Evolutionary conservation across 2,797 vertebrate species (phyloP), one percentile per base, ranked within the genome.

Genomic region (Carcharodon carcharias): DNA sequence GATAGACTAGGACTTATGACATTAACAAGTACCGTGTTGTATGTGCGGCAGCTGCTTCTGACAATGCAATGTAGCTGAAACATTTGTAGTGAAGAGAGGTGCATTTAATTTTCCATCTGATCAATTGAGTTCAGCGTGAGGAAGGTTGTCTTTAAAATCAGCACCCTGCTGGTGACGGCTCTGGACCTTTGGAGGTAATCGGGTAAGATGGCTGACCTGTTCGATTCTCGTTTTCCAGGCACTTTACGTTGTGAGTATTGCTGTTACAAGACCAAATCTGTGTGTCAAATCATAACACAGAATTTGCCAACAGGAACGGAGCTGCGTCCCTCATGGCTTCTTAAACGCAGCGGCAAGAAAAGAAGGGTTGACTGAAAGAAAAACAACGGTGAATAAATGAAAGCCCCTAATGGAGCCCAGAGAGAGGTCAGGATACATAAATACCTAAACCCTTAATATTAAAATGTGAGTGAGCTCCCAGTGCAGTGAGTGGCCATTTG

Each of bases 71-170:
- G 67, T 45, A 73, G 73, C 94, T 12, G 26, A 95, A 95, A 65
- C 45, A 35, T 67, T 93, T 67, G 89, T 92, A 3, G 69, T n/a
- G 28, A 71, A 14, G 67, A 54, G 50, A 50, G 95, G 31, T 95
- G 50, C 50, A 95, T 73, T 69, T 95, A 54, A 50, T 31, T 92
- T 97, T 97, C 96, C 96, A 97, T 96, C 73, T 96, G 61, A 96
- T 96, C 97, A 96, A 96, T 96, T 91, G 93, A 97, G 96, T 97
- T 97, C 97, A 97, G 97, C 96, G 95, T 96, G 45, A 97, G 96
- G 97, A 97, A 96, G 63, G 96, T 63, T 97, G 97, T 67, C 96
- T 96, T 96, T 97, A 97, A 96, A 96, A 97, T 97, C 88, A 96
- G 96, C 96, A 97, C 96, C 96, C 97, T 96, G 96, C 96, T 96